Conservation (phyloP, 2,797 vertebrate species). For the Macroramphosus scolopax region DNA sequence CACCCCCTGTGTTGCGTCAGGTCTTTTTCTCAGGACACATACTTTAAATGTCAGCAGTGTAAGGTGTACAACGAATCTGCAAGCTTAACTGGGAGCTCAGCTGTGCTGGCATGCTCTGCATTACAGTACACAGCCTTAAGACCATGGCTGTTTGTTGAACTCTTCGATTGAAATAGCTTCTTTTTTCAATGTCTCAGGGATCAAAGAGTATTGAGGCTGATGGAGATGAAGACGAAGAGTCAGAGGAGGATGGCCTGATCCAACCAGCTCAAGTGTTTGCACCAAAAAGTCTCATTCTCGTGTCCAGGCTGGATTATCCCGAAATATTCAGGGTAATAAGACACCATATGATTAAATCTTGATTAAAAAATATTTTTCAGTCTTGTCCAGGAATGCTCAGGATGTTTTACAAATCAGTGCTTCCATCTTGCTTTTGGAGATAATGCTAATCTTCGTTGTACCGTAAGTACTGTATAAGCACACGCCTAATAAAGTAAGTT, state of each 20-base stretch:
- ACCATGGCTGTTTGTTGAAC: slow-evolving; percentile 37
- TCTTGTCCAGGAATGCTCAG: slow-evolving; percentile 19
- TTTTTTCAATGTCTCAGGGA: slow-evolving; percentile 81
- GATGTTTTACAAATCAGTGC: slow-evolving; percentile 34
- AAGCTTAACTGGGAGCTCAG: slow-evolving; percentile 27
- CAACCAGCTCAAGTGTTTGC: slow-evolving; percentile 96
- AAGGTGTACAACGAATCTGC: slow-evolving; percentile 16
- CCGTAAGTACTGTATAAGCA: slow-evolving; percentile 20
- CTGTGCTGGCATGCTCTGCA: slow-evolving; percentile 4
- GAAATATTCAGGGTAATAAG: slow-evolving; percentile 96
- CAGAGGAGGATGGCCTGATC: slow-evolving; percentile 87
- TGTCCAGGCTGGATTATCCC: slow-evolving; percentile 95
- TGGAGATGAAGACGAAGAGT: slow-evolving; percentile 83
- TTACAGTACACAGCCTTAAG: slow-evolving; percentile 9
- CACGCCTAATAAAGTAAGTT: slow-evolving; percentile 17
- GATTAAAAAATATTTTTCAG: slow-evolving; percentile 42
- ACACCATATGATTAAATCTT: slow-evolving; percentile 45
- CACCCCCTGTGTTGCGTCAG: too few species aligned
- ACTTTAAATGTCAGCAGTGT: slow-evolving; percentile 1
- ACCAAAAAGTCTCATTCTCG: slow-evolving; percentile 97
- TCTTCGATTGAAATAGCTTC: slow-evolving; percentile 29
- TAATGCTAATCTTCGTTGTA: slow-evolving; percentile 30
- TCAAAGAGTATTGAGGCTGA: slow-evolving; percentile 84
- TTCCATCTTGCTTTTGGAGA: slow-evolving; percentile 43
- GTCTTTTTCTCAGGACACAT: slow-evolving; percentile 65